A percentile compares a stretch with the other conserved stretches of the same genome.
Conservation (phyloP, 2,888 invertebrate species). For the Melanotus villosus region DNA sequence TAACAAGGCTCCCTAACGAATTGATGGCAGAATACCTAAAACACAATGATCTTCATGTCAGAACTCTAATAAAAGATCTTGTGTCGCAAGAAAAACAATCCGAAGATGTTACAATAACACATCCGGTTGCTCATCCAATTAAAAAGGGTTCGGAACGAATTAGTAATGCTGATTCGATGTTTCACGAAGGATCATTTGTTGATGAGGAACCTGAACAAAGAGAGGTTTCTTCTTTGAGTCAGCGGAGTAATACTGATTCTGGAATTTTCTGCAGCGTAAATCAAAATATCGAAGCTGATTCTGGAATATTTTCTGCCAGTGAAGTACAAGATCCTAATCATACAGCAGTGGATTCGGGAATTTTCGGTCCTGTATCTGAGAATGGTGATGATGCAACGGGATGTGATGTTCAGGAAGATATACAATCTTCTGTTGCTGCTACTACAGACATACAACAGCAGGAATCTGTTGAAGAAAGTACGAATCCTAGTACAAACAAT, state of each 20-base stretch:
- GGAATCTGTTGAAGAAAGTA: too few species aligned
- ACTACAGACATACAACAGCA: too few species aligned
- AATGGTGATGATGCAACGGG: too few species aligned
- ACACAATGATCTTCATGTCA: conserved; percentile 11
- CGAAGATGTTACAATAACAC: neutral
- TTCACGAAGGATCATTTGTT: conserved; percentile 26
- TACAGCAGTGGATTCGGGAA: too few species aligned
- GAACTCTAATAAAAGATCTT: conserved; percentile 14
- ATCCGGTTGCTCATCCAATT: neutral
- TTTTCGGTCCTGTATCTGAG: too few species aligned
- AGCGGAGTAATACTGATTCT: conserved; percentile 28
- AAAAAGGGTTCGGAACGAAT: conserved; percentile 30
- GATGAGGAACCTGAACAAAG: neutral
- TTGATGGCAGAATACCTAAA: conserved; percentile 13
- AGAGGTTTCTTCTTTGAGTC: neutral
- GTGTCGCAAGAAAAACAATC: neutral
- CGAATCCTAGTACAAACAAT: too few species aligned
- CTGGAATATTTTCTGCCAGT: too few species aligned
- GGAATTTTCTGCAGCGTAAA: conserved; percentile 16
- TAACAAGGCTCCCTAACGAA: conserved; percentile 11
- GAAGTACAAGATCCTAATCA: too few species aligned
- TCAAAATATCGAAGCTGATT: too few species aligned
- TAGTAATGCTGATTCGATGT: conserved; percentile 40
- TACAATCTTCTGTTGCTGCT: too few species aligned
- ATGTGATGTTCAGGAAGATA: too few species aligned